Evolutionary conservation across 1,140 invertebrate genomes (phyloP).

Genomic region (Ceratoteleas bidentatus): DNA sequence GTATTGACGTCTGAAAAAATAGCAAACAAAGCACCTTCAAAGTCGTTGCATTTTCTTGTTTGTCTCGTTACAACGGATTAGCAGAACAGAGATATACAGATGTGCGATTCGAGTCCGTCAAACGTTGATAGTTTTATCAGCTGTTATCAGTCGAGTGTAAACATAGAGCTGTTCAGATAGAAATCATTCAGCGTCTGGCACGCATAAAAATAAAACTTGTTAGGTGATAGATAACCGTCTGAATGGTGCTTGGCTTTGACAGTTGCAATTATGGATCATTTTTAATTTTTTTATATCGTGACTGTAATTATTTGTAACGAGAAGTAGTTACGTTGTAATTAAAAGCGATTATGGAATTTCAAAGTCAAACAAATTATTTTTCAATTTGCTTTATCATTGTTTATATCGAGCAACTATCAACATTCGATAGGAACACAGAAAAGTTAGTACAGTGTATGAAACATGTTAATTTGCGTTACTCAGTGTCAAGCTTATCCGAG

Average conservation of each 20-base stretch:
- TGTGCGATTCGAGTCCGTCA: conserved; percentile 29
- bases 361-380: background rate
- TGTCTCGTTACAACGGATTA: conserved; percentile 31
- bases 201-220: too few relatives aligned
- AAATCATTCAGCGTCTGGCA: too few relatives aligned
- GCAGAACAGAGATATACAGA: conserved; percentile 7
- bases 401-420: conserved; percentile 22
- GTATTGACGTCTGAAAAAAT: conserved; percentile 93
- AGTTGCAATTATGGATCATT: too few relatives aligned
- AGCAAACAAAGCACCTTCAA: conserved; percentile 82
- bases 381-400: background rate
- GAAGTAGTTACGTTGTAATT: too few relatives aligned
- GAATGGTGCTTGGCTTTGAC: too few relatives aligned
- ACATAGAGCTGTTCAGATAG: too few relatives aligned
- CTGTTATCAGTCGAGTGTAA: background rate
- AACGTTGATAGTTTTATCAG: conserved; percentile 31
- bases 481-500: conserved; percentile 12
- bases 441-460: conserved; percentile 48
- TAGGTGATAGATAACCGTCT: too few relatives aligned
- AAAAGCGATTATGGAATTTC: too few relatives aligned
- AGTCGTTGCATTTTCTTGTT: conserved; percentile 41
- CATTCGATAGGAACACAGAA: conserved; percentile 20
- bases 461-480: conserved; percentile 42
- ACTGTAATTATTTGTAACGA: too few relatives aligned
- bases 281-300: too few relatives aligned